These are phyloP conservation scores for Halcyon malimbica DNA, from an alignment of 2,113 vertebrate species.

Conservation along the genomic window DNA sequence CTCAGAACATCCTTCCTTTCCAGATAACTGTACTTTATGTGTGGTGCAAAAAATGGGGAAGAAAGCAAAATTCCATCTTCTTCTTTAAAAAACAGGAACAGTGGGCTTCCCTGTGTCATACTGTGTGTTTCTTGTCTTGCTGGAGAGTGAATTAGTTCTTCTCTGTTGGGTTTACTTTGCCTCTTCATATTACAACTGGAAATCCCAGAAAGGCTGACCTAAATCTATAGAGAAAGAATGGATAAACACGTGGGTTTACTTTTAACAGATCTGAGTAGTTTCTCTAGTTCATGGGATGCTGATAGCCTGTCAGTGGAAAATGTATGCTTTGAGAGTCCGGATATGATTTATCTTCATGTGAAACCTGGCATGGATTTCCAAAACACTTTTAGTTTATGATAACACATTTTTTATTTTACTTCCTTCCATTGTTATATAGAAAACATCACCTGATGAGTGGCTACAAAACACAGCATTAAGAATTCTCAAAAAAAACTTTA, in stretches of 20 bases:
- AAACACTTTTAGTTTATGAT: conserved; percentile 20
- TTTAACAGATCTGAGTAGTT: neutral
- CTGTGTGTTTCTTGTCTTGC: neutral
- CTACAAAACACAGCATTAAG: neutral
- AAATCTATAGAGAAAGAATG: neutral
- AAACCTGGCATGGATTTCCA: conserved; percentile 30
- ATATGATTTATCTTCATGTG: conserved; percentile 24
- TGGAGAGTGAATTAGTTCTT: neutral
- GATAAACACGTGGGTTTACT: neutral
- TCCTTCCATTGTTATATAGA: conserved; percentile 60
- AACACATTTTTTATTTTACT: conserved; percentile 20
- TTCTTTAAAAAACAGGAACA: conserved; percentile 7
- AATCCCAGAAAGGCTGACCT: neutral
- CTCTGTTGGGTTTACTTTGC: neutral
- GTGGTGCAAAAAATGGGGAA: neutral
- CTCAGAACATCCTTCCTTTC: conserved; percentile 39
- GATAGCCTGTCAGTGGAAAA: conserved; percentile 10
- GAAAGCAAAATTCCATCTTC: neutral
- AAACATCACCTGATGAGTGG: neutral
- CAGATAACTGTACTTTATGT: neutral
- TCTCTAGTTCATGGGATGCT: neutral
- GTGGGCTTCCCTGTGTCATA: neutral
- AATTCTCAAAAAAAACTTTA: neutral
- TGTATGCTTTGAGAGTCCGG: neutral
- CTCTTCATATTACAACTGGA: neutral